Evolutionary conservation across 2,113 vertebrate genomes (phyloP).

Genomic region (Bothrops jararaca): DNA sequence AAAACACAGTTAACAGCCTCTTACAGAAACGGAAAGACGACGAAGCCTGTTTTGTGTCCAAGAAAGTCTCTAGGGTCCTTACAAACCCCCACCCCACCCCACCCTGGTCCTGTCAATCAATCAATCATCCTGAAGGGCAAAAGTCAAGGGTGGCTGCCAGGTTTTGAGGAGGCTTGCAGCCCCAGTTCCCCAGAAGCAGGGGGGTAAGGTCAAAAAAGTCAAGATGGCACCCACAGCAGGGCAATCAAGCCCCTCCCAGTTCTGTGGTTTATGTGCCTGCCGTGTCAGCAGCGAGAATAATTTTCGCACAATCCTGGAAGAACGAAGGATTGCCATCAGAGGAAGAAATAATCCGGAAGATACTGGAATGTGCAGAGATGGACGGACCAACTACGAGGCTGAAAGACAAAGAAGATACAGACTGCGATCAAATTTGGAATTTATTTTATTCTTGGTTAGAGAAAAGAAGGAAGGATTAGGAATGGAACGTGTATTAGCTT

Average conservation of each 20-base stretch:
- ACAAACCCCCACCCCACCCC: slow-evolving; percentile 4
- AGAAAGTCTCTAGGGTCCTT: not conserved
- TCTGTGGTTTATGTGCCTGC: not conserved
- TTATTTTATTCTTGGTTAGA: too few relatives aligned
- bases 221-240: not conserved
- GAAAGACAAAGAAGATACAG: too few relatives aligned
- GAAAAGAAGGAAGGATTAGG: too few relatives aligned
- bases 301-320: too few relatives aligned
- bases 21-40: slow-evolving; percentile 22
- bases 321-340: too few relatives aligned
- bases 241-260: not conserved
- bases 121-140: not conserved
- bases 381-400: too few relatives aligned
- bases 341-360: too few relatives aligned
- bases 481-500: too few relatives aligned
- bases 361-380: too few relatives aligned
- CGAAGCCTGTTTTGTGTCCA: not conserved
- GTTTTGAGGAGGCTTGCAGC: not conserved
- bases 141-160: not conserved
- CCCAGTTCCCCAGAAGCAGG: not conserved
- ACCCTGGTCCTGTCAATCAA: too few relatives aligned
- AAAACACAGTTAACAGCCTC: slow-evolving; percentile 56
- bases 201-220: not conserved
- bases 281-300: too few relatives aligned
- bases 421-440: too few relatives aligned